Evolutionary conservation across 2,113 vertebrate species (phyloP), one percentile per base, ranked within the genome.

Genomic region (Sphaerodactylus townsendi): DNA sequence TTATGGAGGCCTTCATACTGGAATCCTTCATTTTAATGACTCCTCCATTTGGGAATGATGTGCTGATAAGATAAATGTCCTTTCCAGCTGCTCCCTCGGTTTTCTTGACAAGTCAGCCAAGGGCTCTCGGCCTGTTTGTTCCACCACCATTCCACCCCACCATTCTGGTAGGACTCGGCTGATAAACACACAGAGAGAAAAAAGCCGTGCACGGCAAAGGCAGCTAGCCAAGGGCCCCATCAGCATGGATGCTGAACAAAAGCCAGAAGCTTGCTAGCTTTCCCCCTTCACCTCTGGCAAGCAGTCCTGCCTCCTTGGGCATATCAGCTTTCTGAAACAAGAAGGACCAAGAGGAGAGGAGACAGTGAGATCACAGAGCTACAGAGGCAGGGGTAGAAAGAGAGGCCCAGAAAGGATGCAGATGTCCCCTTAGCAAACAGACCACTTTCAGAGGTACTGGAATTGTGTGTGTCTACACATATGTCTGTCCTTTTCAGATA

Each of bases 61-160:
- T 75, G 84, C 78, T 69, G 72, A 81, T 86, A 81, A 81, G 78
- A 86, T 86, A 75, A 75, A 76, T 69, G 78, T 69, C 23, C 9
- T 65, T 73, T 80, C 70, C 84, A 86, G 84, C 78, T 81, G 78
- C 84, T 86, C 37, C 83, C 30, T 81, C 72, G 6, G n/a, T 75
- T 85, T 81, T 70, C 62, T 76, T 81, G 78, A 78, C 84, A 80
- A 85, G 21, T 2, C 7, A 19, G 37, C 53, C 68, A 70, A 46
- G 30, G 44, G 23, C 56, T 46, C 37, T 84, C 41, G 30, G 48
- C 37, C 71, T 74, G 72, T 75, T 81, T 81, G 62, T 75, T 74
- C 48, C 71, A 28, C 25, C 23, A 62, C 59, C 59, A 7, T 56
- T 44, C 78, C 56, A 7, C 46, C 30, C 76, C 50, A 79, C 41